Percentiles rank a stretch among this genome's conserved stretches.
Evolutionary conservation across 2,113 vertebrate species (phyloP).

Genomic region (Microtus ochrogaster): DNA sequence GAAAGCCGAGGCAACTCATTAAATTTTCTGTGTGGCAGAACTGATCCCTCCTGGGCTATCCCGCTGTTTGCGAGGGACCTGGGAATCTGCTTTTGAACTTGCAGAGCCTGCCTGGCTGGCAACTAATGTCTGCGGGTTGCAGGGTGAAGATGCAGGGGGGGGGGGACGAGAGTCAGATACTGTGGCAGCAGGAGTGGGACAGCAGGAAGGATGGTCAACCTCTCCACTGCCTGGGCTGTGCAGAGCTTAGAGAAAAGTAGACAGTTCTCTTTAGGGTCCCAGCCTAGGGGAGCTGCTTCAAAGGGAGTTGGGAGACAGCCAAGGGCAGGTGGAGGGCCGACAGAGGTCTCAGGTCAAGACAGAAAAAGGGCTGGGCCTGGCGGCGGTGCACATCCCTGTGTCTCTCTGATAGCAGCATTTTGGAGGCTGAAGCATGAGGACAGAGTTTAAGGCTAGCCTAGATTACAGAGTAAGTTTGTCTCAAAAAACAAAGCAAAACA

Average conservation of each 20-base stretch:
- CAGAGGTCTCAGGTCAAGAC: not conserved
- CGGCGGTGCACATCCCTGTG: not conserved
- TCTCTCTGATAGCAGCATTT: not conserved
- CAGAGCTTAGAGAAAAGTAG: not conserved
- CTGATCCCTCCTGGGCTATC: not conserved
- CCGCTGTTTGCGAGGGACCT: rapidly evolving
- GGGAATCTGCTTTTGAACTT: not conserved
- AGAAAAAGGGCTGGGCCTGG: not conserved
- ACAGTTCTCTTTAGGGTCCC: not conserved
- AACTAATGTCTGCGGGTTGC: not conserved
- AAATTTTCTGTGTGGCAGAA: not conserved
- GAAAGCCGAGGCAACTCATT: not conserved
- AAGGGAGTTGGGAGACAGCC: not conserved
- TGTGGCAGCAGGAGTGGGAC: rapidly evolving
- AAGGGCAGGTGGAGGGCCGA: not conserved
- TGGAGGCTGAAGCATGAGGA: not conserved
- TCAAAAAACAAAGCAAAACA: not conserved
- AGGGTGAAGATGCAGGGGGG: not conserved
- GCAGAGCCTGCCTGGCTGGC: not conserved
- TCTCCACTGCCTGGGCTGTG: rapidly evolving
- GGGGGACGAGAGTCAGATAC: rapidly evolving
- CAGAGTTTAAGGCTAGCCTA: not conserved
- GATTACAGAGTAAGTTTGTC: not conserved
- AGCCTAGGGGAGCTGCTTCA: not conserved
- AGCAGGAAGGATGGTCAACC: not conserved